Conservation (phyloP, 2,113 vertebrate species). For the Grantiella picta region DNA sequence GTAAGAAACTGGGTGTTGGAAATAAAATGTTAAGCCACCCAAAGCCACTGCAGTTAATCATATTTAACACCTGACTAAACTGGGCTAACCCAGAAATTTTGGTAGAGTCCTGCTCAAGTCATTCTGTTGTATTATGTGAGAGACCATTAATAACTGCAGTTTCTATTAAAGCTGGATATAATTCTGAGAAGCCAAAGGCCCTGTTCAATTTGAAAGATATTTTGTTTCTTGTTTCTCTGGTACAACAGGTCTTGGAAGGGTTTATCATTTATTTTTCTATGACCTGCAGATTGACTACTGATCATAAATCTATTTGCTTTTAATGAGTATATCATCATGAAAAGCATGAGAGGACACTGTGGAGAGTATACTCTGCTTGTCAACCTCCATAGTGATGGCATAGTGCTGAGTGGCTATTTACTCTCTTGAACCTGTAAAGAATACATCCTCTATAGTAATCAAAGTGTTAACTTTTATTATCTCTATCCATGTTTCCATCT, state of each 20-base stretch:
- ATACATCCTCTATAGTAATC: neutral
- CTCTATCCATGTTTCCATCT: neutral
- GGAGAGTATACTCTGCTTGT: neutral
- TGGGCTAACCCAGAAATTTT: neutral
- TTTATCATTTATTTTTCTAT: neutral
- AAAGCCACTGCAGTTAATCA: constrained; percentile 24
- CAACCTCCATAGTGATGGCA: neutral
- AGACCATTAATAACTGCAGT: neutral
- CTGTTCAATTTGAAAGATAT: neutral
- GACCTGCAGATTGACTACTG: neutral
- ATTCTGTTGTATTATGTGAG: neutral
- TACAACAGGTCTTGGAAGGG: neutral
- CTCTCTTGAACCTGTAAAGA: neutral
- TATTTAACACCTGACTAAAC: constrained; percentile 22
- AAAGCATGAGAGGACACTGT: neutral
- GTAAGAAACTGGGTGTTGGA: neutral
- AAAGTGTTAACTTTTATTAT: neutral
- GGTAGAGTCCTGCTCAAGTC: neutral
- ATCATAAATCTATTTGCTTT: neutral
- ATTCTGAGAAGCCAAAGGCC: neutral
- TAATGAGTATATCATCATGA: neutral
- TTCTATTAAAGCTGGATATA: neutral
- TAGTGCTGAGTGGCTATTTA: neutral
- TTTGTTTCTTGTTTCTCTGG: neutral
- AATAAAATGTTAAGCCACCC: constrained; percentile 31